A percentile compares a stretch with the other conserved stretches of the same genome.
Conservation (phyloP, 2,888 invertebrate genomes). For the Tridacna crocea region DNA sequence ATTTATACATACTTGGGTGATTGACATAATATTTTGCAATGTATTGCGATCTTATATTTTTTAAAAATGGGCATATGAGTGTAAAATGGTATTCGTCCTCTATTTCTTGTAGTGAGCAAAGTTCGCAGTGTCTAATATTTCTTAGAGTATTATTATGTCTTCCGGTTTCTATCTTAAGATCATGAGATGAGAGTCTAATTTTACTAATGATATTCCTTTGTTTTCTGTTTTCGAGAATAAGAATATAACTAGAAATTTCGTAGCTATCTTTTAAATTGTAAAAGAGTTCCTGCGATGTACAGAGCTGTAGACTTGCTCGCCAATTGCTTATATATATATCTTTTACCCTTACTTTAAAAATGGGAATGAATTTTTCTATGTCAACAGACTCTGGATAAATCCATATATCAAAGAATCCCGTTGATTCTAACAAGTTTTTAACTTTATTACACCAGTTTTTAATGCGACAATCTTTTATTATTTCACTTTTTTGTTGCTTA, state of each 20-base stretch:
- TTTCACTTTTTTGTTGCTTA: conserved; percentile 10
- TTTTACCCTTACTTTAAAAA: conserved; percentile 17
- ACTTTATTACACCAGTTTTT: neutral
- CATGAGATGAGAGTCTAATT: neutral
- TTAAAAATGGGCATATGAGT: neutral
- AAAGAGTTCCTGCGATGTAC: no score
- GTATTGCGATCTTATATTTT: no score
- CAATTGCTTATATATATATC: conserved; percentile 24
- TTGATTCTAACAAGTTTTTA: neutral
- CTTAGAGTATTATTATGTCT: neutral
- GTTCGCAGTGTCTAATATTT: neutral
- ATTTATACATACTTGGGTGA: no score
- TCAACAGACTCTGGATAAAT: conserved; percentile 25
- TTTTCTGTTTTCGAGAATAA: no score
- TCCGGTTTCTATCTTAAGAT: neutral
- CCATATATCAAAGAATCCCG: conserved; percentile 24
- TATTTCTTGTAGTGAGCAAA: neutral
- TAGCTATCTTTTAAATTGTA: no score
- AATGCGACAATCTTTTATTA: neutral
- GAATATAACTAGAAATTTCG: no score
- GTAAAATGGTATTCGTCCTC: conserved; percentile 1
- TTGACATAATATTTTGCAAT: no score
- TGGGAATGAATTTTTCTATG: conserved; percentile 2
- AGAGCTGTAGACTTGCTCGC: neutral
- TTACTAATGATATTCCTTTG: neutral